Percentiles rank a stretch among this genome's conserved stretches.
phyloP scores from a whole-genome alignment of 2,113 vertebrate genomes.

The Epinephelus fuscoguttatus region DNA sequence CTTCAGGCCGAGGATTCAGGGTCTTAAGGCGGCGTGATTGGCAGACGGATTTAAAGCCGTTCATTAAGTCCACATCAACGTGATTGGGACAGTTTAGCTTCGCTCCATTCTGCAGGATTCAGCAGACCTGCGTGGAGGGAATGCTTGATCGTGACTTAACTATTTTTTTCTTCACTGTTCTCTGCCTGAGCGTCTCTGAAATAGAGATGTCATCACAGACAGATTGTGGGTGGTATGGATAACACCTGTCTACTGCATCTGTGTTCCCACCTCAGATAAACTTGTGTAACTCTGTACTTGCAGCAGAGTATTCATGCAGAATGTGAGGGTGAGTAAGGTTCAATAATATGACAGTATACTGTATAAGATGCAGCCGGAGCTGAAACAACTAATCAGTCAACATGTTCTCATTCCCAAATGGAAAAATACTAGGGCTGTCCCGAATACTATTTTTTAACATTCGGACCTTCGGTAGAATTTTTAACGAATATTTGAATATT shows the following conservation, averaged over 20 bases:
- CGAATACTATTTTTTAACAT: too few species aligned
- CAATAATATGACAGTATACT: background rate
- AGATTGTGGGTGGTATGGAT: constrained; percentile 15
- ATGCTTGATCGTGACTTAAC: constrained; percentile 52
- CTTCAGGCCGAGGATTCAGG: constrained; percentile 53
- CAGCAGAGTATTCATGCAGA: background rate
- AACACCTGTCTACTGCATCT: constrained; percentile 6
- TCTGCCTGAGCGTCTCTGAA: constrained; percentile 36
- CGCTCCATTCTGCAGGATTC: constrained; percentile 58
- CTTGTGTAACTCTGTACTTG: background rate
- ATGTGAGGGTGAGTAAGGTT: background rate
- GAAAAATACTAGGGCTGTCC: too few species aligned
- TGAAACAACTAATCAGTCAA: background rate
- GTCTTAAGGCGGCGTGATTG: constrained; percentile 77
- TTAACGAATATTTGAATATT: too few species aligned
- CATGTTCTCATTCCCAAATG: too few species aligned
- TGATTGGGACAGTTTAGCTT: constrained; percentile 66
- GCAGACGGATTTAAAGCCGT: constrained; percentile 71
- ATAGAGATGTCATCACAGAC: constrained; percentile 26
- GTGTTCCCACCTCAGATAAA: constrained; percentile 2
- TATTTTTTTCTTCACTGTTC: constrained; percentile 32
- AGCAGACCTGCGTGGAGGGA: constrained; percentile 57
- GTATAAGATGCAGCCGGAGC: background rate
- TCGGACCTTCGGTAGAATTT: too few species aligned
- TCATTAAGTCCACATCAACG: constrained; percentile 71